Base-by-base conservation (phyloP, 2,888 invertebrate genomes). In the Trissoscelio sp. region DNA sequence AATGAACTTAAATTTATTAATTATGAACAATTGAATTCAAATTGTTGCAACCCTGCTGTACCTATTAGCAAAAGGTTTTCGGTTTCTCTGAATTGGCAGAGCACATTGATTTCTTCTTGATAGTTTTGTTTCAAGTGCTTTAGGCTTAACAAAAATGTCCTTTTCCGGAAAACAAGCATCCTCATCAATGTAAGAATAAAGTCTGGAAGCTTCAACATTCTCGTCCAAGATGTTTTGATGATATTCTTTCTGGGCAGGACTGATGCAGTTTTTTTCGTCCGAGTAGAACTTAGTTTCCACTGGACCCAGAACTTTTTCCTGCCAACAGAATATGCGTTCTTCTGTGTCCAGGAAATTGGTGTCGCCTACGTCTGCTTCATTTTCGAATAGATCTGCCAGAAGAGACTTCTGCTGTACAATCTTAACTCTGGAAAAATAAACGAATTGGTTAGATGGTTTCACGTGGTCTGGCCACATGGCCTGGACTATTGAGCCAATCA, bases 251-350 rank as follows among this genome's bases (percentile, higher is more conserved):
- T 96, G 95, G n/a, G 91, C 87, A 12, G 95, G 94, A 0, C 93
- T 93, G 0, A 92, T 85, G 84, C 96, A 96, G 86, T 95, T 95
- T 44, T 92, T 92, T 39, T 92, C 89, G 37, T 95, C 93, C 0
- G 89, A 90, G 86, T 94, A 96, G 69, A 93, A 92, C 60, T 93
- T 92, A 7, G 93, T 87, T 89, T 96, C 96, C 85, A 91, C 92
- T 6, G 92, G 91, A 82, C 94, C 94, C 74, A 95, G 94, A 0
- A 93, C 89, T 91, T 96, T 96, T 87, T 96, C 93, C 88, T 96
- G 96, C 96, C 96, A 96, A 83, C 90, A 89, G 82, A 96, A 94
- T 60, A 85, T 86, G 58, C 83, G 83, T 20, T 90, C 89, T 74
- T 92, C 92, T 31, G 81, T 70, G 67, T 89, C 86, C 18, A 90